Base-by-base conservation (phyloP, 2,113 vertebrate genomes). In the Erythrocebus patas region DNA sequence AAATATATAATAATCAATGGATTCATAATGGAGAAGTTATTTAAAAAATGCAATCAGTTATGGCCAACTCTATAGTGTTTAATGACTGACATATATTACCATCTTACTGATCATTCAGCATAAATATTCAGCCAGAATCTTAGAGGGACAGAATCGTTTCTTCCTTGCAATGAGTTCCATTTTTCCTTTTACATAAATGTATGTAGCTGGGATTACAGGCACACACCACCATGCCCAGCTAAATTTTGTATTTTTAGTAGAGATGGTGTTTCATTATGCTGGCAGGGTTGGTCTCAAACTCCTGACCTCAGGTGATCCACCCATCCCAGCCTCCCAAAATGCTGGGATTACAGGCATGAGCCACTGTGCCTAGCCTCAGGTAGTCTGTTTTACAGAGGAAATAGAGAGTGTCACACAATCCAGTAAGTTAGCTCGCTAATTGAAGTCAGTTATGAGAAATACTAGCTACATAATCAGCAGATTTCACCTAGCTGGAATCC, bases 61-160 rank as follows among this genome's bases (percentile, higher is more conserved):
- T 68, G 90, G 64, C 70, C 76, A 95, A 45, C 70, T 82, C 70
- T 89, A 70, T 2, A 57, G 48, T 52, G 22, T 10, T 94, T 97
- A 59, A 84, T 96, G 90, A 40, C 61, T 79, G 61, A 59, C 43
- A 64, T 89, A 70, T 79, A 82, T 90, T 80, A 93, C 18, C 45
- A 82, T 20, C 40, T 86, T 96, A 90, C 76, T 92, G 97, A 82
- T 61, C 97, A 64, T 87, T 95, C 22, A 84, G 89, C 82, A 97
- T 52, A 86, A 93, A 73, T 27, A 87, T 93, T 76, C 48, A 91
- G 48, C 55, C 64, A 72, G 89, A 79, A 75, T 90, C 68, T 59
- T 55, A 50, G 18, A 43, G 18, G 18, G 18, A 6, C 35, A 95
- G 27, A 96, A 68, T 30, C 80, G 32, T 12, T 17, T 79, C 45